phyloP scores from a whole-genome alignment of 2,113 vertebrate species.

The Salvator merianae region DNA sequence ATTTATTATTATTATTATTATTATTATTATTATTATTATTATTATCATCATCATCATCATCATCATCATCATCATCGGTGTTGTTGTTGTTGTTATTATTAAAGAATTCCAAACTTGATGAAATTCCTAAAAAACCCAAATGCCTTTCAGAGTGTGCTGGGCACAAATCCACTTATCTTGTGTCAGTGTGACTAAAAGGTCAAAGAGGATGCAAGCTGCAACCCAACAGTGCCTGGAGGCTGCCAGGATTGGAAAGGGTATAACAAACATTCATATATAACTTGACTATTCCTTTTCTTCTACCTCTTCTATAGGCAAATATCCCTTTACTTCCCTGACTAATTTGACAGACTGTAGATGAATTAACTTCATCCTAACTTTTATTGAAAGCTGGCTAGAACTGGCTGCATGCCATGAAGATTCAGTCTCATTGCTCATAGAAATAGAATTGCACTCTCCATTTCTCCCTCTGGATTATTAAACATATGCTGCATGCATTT shows the following conservation, averaged over 20 bases:
- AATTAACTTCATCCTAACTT: conserved; percentile 33
- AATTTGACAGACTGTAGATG: not conserved
- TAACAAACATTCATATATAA: no score
- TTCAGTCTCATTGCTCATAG: conserved; percentile 29
- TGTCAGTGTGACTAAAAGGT: no score
- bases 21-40: no score
- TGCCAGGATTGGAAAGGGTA: no score
- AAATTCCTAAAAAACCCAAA: not conserved
- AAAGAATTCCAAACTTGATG: not conserved
- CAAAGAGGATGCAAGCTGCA: no score
- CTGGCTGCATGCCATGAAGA: conserved; percentile 44
- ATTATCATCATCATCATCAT: no score
- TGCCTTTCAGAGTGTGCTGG: not conserved
- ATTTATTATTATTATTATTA: no score
- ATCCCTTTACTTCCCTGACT: not conserved
- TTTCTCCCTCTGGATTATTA: conserved; percentile 11
- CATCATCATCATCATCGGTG: no score
- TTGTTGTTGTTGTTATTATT: no score
- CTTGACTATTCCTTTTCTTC: not conserved
- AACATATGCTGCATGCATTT: conserved; percentile 30
- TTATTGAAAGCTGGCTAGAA: conserved; percentile 21
- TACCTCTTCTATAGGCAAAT: rapidly evolving
- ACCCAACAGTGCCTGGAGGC: no score
- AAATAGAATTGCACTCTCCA: conserved; percentile 33
- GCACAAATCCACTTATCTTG: no score